These are phyloP conservation scores for Andrena trimmerana DNA, from an alignment of 2,888 invertebrate species.

Conservation along the genomic window DNA sequence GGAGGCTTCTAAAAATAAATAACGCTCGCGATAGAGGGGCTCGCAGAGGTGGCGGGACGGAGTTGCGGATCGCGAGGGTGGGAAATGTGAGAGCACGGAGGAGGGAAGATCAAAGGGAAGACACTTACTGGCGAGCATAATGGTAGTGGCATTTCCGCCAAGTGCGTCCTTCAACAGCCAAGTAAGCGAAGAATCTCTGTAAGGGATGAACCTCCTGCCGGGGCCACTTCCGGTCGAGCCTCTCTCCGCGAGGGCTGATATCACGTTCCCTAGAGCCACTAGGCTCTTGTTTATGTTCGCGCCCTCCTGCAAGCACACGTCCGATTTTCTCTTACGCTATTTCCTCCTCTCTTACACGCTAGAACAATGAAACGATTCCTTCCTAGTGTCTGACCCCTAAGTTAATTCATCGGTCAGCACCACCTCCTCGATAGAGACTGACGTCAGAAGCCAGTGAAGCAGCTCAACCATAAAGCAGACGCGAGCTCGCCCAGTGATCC, in stretches of 20 bases:
- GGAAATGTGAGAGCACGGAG: constrained; percentile 44
- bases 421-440: too few relatives aligned
- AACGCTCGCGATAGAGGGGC: constrained; percentile 5
- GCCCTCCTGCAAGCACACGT: constrained; percentile 84
- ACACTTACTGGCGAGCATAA: constrained; percentile 91
- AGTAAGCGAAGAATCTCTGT: constrained; percentile 92
- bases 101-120: constrained; percentile 64
- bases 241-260: constrained; percentile 89
- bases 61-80: constrained; percentile 7
- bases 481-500: too few relatives aligned
- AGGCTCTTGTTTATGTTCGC: constrained; percentile 92
- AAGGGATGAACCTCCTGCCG: constrained; percentile 89
- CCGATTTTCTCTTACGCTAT: constrained; percentile 71
- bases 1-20: constrained; percentile 52
- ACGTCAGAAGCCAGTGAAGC: too few relatives aligned
- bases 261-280: constrained; percentile 93
- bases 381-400: too few relatives aligned
- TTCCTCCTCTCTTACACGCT: not conserved
- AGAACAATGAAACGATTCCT: too few relatives aligned
- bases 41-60: not conserved
- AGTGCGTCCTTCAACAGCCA: constrained; percentile 93
- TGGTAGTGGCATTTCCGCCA: constrained; percentile 91
- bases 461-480: too few relatives aligned
- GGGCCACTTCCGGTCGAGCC: constrained; percentile 79
- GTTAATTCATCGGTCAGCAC: too few relatives aligned